Conservation (phyloP, 1,140 invertebrate genomes). For the Drosophila baimaii region DNA sequence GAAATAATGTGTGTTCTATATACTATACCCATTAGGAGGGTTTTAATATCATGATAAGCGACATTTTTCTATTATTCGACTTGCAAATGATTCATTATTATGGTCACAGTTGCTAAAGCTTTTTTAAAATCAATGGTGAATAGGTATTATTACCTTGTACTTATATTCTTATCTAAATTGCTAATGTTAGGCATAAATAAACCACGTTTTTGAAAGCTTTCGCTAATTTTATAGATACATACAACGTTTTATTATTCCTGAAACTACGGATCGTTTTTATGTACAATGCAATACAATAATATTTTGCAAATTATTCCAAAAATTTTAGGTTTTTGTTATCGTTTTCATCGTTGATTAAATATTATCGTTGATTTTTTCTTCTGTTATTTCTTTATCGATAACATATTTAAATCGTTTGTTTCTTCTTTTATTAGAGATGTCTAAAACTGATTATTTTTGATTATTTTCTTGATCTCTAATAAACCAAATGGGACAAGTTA, state of each 20-base stretch:
- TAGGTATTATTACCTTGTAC: not conserved
- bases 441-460: too few species aligned
- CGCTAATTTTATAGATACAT: not conserved
- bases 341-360: not conserved
- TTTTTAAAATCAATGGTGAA: not conserved
- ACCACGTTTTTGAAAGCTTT: not conserved
- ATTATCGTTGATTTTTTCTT: not conserved
- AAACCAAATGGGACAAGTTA: too few species aligned
- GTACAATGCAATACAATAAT: too few species aligned
- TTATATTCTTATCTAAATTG: not conserved
- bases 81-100: constrained; percentile 13
- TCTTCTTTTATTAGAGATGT: too few species aligned
- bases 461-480: too few species aligned
- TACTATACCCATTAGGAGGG: constrained; percentile 9
- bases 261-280: too few species aligned
- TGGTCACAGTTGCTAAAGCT: not conserved
- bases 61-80: constrained; percentile 3
- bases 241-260: not conserved
- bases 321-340: not conserved
- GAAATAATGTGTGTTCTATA: constrained; percentile 5
- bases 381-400: too few species aligned
- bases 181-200: not conserved
- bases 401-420: too few species aligned
- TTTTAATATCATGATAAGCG: constrained; percentile 13
- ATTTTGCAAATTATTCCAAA: not conserved